Percentiles rank a stretch among this genome's conserved stretches.
Conservation (phyloP, 2,113 vertebrate species). For the Calidris pygmaea region DNA sequence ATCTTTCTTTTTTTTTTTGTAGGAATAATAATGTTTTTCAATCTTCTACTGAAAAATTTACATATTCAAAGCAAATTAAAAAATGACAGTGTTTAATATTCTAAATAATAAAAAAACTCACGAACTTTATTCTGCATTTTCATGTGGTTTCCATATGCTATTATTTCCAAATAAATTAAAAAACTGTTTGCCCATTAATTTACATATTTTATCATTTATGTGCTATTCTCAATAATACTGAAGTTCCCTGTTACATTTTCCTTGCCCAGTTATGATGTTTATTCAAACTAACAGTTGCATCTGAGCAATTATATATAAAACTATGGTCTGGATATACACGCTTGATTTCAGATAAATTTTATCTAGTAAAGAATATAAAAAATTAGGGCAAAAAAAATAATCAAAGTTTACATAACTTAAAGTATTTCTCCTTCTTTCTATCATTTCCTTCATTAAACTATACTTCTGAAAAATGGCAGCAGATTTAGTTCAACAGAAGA, state of each 20-base stretch:
- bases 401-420: not conserved
- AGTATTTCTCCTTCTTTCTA: not conserved
- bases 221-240: not conserved
- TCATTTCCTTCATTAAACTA: not conserved
- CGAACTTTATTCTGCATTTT: not conserved
- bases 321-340: not conserved
- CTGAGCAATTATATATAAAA: not conserved
- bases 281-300: not conserved
- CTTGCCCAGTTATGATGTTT: not conserved
- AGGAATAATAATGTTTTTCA: not conserved
- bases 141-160: not conserved
- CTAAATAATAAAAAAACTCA: not conserved
- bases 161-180: not conserved
- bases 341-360: not conserved
- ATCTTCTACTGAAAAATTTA: not conserved
- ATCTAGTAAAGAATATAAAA: not conserved
- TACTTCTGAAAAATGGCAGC: not conserved
- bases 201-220: not conserved
- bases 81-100: not conserved
- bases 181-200: not conserved
- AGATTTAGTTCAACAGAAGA: not conserved
- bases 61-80: not conserved
- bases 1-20: not conserved
- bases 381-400: not conserved
- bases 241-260: not conserved